Conservation (phyloP, 2,113 vertebrate genomes). For the Theristicus caerulescens region DNA sequence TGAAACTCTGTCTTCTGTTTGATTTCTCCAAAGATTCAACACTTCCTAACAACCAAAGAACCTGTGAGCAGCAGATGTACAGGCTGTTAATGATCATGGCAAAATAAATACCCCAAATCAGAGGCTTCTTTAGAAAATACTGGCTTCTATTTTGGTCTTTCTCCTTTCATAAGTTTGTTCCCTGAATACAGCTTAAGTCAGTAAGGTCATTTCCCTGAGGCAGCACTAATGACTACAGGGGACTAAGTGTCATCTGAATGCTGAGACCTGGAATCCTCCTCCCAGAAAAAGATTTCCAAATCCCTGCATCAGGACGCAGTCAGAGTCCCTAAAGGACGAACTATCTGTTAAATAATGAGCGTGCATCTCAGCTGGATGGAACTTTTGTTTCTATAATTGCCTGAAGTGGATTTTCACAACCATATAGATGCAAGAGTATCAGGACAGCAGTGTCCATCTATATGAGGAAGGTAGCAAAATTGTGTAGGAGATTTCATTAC, state of each 20-base stretch:
- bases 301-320: neutral
- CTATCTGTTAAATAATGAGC: neutral
- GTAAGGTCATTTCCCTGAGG: neutral
- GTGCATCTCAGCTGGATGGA: neutral
- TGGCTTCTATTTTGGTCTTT: neutral
- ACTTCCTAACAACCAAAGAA: neutral
- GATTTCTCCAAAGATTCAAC: neutral
- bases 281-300: neutral
- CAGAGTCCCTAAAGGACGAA: neutral
- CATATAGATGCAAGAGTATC: neutral
- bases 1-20: neutral
- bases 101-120: neutral
- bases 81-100: neutral
- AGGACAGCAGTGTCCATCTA: neutral
- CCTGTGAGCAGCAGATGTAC: neutral
- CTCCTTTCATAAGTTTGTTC: neutral
- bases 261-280: neutral
- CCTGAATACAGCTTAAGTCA: neutral
- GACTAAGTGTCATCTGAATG: fast-evolving
- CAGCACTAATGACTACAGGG: neutral
- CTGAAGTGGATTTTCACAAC: neutral
- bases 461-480: neutral
- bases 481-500: neutral
- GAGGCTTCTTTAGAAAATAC: neutral
- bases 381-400: neutral